Base-by-base conservation (phyloP, 1,140 invertebrate genomes). In the Euura saliciscinereae region DNA sequence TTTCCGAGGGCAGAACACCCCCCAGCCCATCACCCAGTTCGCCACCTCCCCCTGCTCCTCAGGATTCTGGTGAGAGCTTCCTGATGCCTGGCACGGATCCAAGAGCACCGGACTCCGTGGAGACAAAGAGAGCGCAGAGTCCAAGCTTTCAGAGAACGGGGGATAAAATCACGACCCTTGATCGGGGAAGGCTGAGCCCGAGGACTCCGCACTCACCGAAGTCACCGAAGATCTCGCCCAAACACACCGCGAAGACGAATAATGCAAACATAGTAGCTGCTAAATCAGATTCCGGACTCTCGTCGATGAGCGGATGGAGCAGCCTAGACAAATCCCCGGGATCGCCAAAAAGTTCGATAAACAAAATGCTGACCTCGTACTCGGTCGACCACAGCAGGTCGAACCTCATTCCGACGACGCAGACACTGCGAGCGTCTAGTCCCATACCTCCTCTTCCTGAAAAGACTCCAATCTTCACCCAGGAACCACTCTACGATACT, bases 221-320 rank as follows among this genome's bases (percentile, higher is more conserved):
- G 88, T 94, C 92, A 44, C 92, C 93, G 4, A 90, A 91, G 84
- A 89, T 91, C n/a, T 93, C 93, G 65, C 92, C 93, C 42, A 94
- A 94, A 82, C 90, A 93, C 78, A 84, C 90, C 3, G 92, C 92
- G 80, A 92, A 91, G 77, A 90, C 91, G 74, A 85, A 84, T 65
- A 84, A 72, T 6, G 77, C 80, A 7, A 92, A 91, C 81, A 92
- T 93, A 68, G 90, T 91, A 10, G 88, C 92, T 45, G 91, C 91
- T 4, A 94, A 94, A 83, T 95, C 94, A 6, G 94, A 96, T 85
- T 96, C 94, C 1, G 94, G 94, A 2, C 84, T 96, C 65, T 95
- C 94, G 1, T 95, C 94, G 10, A 94, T 96, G 91, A 96, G 93
- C 83, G 93, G 93, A 11, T 95, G 94, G 91, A 95, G 93, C 7